These are phyloP conservation scores for Nesoenas mayeri DNA, from an alignment of 2,113 vertebrate species.

Conservation along the genomic window DNA sequence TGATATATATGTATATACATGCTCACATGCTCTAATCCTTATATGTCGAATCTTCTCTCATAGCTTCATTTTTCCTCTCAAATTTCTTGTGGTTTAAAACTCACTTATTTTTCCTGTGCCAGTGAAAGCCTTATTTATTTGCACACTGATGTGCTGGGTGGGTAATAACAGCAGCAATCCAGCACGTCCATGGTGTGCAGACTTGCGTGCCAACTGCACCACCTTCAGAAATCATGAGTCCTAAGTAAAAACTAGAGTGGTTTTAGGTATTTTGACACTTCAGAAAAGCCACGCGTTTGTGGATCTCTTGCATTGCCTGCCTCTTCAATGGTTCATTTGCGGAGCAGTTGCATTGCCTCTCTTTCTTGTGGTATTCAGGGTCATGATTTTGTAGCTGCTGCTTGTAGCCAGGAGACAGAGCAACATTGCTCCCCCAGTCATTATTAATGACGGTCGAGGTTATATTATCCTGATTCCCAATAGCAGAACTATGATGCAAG, in stretches of 20 bases:
- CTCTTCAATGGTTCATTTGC: background rate
- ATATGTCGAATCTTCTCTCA: background rate
- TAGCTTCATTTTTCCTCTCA: background rate
- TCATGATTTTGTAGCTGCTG: background rate
- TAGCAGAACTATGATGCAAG: background rate
- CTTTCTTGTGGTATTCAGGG: background rate
- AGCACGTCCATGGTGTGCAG: background rate
- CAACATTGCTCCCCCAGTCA: fast-evolving
- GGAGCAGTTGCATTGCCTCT: background rate
- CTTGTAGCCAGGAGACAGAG: background rate
- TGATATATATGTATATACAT: background rate
- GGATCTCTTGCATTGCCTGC: background rate
- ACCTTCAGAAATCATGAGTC: background rate
- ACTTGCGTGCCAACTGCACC: background rate
- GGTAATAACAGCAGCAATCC: background rate
- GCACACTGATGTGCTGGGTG: background rate
- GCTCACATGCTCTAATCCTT: background rate
- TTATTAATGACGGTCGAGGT: fast-evolving
- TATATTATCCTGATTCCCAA: background rate
- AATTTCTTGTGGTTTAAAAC: background rate
- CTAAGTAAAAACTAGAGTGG: background rate
- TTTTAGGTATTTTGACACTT: background rate
- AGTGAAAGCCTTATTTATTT: background rate
- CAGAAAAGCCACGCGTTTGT: background rate
- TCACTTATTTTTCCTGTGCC: background rate